Percentiles rank a stretch among this genome's conserved stretches.
Evolutionary conservation across 2,113 vertebrate species (phyloP).

Genomic region (Embiotoca jacksoni): DNA sequence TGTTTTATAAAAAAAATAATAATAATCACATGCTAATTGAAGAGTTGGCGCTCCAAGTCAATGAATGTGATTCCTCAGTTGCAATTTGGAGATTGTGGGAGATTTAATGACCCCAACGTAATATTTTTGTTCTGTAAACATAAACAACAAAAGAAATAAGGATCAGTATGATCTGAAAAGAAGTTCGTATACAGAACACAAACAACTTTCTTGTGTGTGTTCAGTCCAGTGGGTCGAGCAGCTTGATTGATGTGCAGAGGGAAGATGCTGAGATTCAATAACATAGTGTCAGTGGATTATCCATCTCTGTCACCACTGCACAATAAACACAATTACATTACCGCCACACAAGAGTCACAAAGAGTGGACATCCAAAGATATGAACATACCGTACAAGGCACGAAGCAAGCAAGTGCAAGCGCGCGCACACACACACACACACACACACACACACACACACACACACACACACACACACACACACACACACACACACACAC

Average conservation of each 20-base stretch:
- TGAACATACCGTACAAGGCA: background rate
- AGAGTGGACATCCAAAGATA: conserved; percentile 29
- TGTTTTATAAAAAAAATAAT: conserved; percentile 19
- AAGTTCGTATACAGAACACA: background rate
- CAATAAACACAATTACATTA: conserved; percentile 63
- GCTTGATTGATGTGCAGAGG: conserved; percentile 56
- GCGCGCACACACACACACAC: conserved; percentile 15
- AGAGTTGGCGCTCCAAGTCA: background rate
- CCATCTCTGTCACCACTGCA: conserved; percentile 57
- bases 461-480: conserved; percentile 12
- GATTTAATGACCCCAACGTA: too few relatives aligned
- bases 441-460: conserved; percentile 26
- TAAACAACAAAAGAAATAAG: background rate
- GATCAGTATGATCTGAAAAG: background rate
- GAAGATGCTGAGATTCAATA: conserved; percentile 56
- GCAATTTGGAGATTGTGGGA: too few relatives aligned
- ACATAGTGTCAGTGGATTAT: conserved; percentile 47
- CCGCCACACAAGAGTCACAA: conserved; percentile 12
- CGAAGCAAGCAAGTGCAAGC: background rate
- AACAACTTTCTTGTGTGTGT: background rate
- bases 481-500: conserved; percentile 22
- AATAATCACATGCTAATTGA: conserved; percentile 16
- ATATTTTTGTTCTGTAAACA: too few relatives aligned
- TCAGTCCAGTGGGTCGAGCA: conserved; percentile 4
- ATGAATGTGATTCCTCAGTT: background rate